Evolutionary conservation across 2,113 vertebrate genomes (phyloP).

Genomic region (Rattus rattus): DNA sequence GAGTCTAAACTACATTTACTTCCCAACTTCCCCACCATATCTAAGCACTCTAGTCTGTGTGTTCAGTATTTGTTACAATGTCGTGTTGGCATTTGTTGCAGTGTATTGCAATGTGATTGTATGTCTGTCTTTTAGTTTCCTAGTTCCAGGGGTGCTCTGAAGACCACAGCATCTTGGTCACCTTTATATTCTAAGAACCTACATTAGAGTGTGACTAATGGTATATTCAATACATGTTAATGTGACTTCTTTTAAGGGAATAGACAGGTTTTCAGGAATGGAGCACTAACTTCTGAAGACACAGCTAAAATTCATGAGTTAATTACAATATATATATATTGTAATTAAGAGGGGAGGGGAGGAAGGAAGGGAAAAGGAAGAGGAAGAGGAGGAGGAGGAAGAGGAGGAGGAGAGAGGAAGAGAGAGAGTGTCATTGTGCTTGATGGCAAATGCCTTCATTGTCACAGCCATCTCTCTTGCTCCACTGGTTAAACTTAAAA

Average conservation of each 20-base stretch:
- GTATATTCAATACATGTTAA: not conserved
- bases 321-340: no score
- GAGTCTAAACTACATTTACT: constrained; percentile 23
- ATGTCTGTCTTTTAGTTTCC: not conserved
- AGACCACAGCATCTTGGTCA: not conserved
- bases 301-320: not conserved
- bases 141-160: not conserved
- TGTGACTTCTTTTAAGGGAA: constrained; percentile 37
- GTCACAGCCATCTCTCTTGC: not conserved
- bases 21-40: not conserved
- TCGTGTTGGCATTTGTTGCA: not conserved
- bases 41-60: not conserved
- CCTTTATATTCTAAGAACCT: constrained; percentile 26
- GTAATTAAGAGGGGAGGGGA: no score
- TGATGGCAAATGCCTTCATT: not conserved
- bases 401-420: no score
- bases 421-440: no score
- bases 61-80: not conserved
- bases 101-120: not conserved
- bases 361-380: no score
- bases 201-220: not conserved
- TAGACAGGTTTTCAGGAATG: no score
- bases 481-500: not conserved
- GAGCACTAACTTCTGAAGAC: not conserved
- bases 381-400: no score